Percentiles rank a stretch among this genome's conserved stretches.
Conservation (phyloP, 2,797 vertebrate species). For the Poeciliopsis infans region DNA sequence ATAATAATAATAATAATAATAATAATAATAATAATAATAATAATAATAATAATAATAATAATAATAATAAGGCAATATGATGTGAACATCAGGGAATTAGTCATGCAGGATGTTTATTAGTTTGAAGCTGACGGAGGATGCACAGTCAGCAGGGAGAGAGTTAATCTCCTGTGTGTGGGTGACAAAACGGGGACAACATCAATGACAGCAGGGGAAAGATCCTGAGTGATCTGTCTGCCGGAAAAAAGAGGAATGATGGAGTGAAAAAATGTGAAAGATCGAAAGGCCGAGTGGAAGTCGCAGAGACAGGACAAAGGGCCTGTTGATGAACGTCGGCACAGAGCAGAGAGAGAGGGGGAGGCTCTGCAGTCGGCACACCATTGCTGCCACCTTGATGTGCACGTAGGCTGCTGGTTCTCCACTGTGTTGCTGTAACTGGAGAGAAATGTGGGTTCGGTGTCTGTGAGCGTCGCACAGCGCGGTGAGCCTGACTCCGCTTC, state of each 20-base stretch:
- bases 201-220: constrained; percentile 21
- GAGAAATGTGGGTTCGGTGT: neutral
- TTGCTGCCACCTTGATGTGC: constrained; percentile 29
- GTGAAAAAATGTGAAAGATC: constrained; percentile 35
- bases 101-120: constrained; percentile 3
- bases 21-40: neutral
- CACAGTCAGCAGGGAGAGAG: constrained; percentile 46
- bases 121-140: constrained; percentile 25
- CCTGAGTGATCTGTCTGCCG: constrained; percentile 38
- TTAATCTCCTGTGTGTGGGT: constrained; percentile 37
- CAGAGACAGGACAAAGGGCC: constrained; percentile 44
- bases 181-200: constrained; percentile 20
- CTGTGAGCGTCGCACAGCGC: neutral
- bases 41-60: neutral
- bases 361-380: constrained; percentile 49
- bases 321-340: constrained; percentile 6
- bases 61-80: neutral
- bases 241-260: constrained; percentile 23
- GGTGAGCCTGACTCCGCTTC: neutral
- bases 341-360: constrained; percentile 12
- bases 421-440: neutral
- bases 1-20: neutral
- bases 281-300: constrained; percentile 8
- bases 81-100: neutral
- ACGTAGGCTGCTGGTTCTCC: constrained; percentile 21